Base-by-base conservation (phyloP, 2,888 invertebrate species). In the Antheraea assamensis region DNA sequence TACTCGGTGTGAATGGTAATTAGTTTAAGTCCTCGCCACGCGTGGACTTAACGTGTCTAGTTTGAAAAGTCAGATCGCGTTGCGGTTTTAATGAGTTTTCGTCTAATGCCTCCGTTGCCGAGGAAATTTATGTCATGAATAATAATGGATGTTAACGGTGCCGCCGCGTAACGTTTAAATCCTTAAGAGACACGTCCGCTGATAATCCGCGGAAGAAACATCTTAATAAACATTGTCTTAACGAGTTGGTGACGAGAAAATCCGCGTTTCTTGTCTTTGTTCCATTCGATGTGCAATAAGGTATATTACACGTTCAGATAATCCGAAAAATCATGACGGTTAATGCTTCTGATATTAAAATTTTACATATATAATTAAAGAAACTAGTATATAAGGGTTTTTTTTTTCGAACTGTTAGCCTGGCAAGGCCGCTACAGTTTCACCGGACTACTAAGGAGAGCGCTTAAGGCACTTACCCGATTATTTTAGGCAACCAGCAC, bases 81-180 rank as follows among this genome's bases (percentile, higher is more conserved):
- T 91, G 89, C 87, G 81, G 89, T 92, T 93, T 93, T 94, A 94
- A 94, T 94, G 93, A 94, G 93, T 94, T 94, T 93, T 92, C 92
- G 89, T 89, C 91, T 93, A 93, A 93, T 92, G 90, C 92, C 90
- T 91, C 89, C 91, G 90, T 88, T 88, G 89, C 88, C 82, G 86
- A 88, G 89, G 90, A 92, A 93, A 93, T 94, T 93, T 92, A 92
- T 92, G 93, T 92, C 93, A 93, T 94, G 93, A 93, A 94, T 93
- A 93, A 93, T 93, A 93, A 93, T 90, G 91, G 89, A 88, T 81
- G 90, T 83, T 90, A 88, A 90, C 88, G 87, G 27, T 30, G 61
- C 61, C 61, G 61, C 61, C 21, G 88, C 89, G 87, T 86, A 90
- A 85, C 90, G 91, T 90, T 92, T 90, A 92, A 92, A 92, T 92